A percentile compares a stretch with the other conserved stretches of the same genome.
phyloP scores from a whole-genome alignment of 2,797 vertebrate species.

The Eulemur rubriventer region DNA sequence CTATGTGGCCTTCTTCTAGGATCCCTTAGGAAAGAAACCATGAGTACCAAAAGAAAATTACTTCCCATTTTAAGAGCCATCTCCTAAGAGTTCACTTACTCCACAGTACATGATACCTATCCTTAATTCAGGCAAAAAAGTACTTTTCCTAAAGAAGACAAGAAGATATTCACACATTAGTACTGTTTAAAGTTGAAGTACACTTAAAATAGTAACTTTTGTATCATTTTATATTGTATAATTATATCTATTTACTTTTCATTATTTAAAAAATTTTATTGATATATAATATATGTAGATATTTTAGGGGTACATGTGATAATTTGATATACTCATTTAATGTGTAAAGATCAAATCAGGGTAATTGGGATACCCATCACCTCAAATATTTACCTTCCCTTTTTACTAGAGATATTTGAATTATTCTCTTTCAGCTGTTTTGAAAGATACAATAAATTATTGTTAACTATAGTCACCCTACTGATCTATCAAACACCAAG shows the following conservation, averaged over 20 bases:
- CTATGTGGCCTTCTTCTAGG: background rate
- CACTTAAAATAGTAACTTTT: background rate
- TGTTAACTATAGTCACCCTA: background rate
- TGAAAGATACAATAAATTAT: background rate
- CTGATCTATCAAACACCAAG: background rate
- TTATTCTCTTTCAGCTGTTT: background rate
- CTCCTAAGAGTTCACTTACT: background rate
- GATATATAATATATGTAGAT: background rate
- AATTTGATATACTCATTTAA: background rate
- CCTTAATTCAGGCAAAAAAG: background rate
- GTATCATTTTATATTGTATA: background rate
- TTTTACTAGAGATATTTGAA: background rate
- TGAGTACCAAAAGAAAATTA: background rate
- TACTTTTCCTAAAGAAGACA: conserved; percentile 3
- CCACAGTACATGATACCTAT: background rate
- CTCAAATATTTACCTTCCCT: background rate
- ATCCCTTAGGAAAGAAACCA: background rate
- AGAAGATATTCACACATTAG: background rate
- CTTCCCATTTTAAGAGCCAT: background rate
- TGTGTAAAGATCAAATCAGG: background rate
- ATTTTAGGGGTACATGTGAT: background rate
- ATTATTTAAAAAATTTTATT: background rate
- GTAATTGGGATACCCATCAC: background rate
- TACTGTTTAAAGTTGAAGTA: background rate
- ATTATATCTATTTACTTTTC: background rate